Conservation (phyloP, 1,140 invertebrate species). For the Drosophila quadrilineata region DNA sequence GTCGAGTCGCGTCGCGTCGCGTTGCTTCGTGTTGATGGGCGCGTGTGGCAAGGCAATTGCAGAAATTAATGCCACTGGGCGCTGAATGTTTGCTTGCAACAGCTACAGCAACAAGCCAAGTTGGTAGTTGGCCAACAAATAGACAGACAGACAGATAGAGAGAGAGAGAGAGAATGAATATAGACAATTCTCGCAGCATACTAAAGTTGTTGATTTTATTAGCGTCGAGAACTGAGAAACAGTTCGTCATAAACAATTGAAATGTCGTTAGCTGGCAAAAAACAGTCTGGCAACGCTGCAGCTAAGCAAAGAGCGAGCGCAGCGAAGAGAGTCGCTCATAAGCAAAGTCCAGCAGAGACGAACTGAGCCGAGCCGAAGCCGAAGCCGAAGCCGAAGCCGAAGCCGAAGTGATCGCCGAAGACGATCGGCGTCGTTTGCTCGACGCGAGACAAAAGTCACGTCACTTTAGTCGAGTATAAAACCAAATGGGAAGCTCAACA, state of each 20-base stretch:
- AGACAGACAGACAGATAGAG: conserved; percentile 44
- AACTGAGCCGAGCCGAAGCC: too few relatives aligned
- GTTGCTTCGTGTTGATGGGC: conserved; percentile 35
- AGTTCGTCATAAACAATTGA: too few relatives aligned
- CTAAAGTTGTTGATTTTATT: conserved; percentile 81
- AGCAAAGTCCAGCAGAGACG: too few relatives aligned
- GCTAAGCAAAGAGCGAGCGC: neutral
- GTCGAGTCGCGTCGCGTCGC: too few relatives aligned
- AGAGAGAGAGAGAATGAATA: too few relatives aligned
- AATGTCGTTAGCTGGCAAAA: too few relatives aligned
- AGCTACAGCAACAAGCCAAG: neutral
- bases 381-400: too few relatives aligned
- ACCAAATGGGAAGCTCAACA: conserved; percentile 47
- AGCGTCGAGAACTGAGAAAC: too few relatives aligned
- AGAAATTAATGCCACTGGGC: conserved; percentile 72
- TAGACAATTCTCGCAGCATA: conserved; percentile 80
- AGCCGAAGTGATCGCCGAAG: conserved; percentile 6
- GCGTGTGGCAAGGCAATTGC: conserved; percentile 51
- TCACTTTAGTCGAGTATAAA: conserved; percentile 57
- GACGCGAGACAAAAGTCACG: conserved; percentile 38
- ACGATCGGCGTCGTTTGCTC: neutral
- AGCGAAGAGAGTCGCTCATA: too few relatives aligned
- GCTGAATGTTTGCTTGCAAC: conserved; percentile 55
- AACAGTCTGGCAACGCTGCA: conserved; percentile 11
- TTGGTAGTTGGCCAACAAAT: neutral